Conservation (phyloP, 2,113 vertebrate genomes). For the Festucalex cinctus region DNA sequence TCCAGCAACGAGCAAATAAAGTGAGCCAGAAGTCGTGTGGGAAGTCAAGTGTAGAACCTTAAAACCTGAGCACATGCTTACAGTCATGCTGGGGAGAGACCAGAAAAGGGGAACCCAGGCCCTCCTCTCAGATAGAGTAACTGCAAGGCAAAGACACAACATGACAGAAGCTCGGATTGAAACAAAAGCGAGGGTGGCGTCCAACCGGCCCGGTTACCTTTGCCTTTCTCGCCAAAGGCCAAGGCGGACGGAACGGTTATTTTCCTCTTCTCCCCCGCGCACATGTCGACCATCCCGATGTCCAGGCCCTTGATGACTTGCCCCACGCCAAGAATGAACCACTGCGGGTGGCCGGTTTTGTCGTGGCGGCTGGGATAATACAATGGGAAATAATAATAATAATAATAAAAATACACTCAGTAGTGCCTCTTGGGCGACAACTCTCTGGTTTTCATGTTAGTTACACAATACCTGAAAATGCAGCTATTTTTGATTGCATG, state of each 20-base stretch:
- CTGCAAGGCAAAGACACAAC: constrained; percentile 45
- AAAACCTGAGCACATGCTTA: constrained; percentile 45
- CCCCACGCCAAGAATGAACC: constrained; percentile 93
- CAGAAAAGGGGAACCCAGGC: constrained; percentile 12
- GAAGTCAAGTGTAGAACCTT: constrained; percentile 21
- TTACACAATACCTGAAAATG: too few relatives aligned
- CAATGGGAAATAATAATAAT: too few relatives aligned
- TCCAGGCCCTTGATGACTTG: constrained; percentile 96
- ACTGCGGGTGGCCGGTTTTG: constrained; percentile 88
- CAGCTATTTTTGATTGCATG: too few relatives aligned
- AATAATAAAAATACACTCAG: too few relatives aligned
- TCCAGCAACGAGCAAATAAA: background rate
- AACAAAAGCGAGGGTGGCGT: background rate
- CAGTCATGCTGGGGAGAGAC: constrained; percentile 41
- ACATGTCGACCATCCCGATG: constrained; percentile 88
- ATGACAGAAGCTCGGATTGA: background rate
- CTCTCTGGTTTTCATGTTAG: too few relatives aligned
- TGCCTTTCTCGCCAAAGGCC: constrained; percentile 87
- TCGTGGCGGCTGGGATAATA: constrained; percentile 78
- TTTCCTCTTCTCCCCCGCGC: constrained; percentile 91
- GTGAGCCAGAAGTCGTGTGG: background rate
- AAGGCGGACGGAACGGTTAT: constrained; percentile 83
- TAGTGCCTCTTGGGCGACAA: too few relatives aligned
- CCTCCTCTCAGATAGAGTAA: constrained; percentile 35
- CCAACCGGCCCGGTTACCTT: constrained; percentile 59